Base-by-base conservation (phyloP, 2,888 invertebrate genomes). In the Nudaria mundana region DNA sequence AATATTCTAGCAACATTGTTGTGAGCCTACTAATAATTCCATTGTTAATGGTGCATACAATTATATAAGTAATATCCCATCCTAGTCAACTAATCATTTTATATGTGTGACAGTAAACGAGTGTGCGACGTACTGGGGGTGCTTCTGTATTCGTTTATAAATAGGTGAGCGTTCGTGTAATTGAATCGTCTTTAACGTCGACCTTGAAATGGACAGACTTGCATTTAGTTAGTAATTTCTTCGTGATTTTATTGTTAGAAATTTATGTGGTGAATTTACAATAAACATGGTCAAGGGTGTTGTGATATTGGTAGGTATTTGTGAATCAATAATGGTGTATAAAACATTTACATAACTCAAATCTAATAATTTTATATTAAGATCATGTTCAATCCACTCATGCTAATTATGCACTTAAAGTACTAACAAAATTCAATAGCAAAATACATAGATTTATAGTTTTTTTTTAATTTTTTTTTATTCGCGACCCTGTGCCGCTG, bases 181-280 rank as follows among this genome's bases (percentile, higher is more conserved):
- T 53, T 66, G 63, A 53, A 49, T 62, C 74, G 80, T 83, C 81
- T 84, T 85, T 56, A 69, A 67, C 65, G 61, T 63, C 82, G 74
- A 82, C 84, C 85, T 88, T 86, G 86, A 74, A 76, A 79, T 85
- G 86, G 80, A 73, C 77, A 69, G 62, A 71, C 68, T 62, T 42
- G 52, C 43, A n/a, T n/a, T n/a, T 44, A 36, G 42, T 47, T 48
- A 26, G 26, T 48, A 43, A 44, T 51, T 56, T 56, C 49, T 50
- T 44, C 37, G 44, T 52, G 45, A 52, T 48, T 54, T n/a, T n/a
- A n/a, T n/a, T 50, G 30, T 43, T 63, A 59, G 48, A 49, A 37
- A 52, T 41, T 49, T 37, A 30, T 55, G 66, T 75, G 63, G 64
- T 63, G 53, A 31, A 52, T 37, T 47, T 30, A 50, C 14, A 11